These are phyloP conservation scores for Notolepis coatsorum DNA, from an alignment of 2,797 vertebrate genomes.

Conservation along the genomic window DNA sequence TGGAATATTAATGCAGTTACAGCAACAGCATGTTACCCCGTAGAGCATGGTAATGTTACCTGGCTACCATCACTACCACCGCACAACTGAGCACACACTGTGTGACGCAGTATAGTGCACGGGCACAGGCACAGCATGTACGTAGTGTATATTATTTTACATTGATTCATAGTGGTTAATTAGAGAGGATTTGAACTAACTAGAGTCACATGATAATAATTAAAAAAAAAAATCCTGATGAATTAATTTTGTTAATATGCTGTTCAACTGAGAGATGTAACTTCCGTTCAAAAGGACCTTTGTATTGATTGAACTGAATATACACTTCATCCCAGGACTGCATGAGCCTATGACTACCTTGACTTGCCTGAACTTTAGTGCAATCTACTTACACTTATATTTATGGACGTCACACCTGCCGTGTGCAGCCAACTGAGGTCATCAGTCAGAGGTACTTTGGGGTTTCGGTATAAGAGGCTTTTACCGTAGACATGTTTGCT, in stretches of 20 bases:
- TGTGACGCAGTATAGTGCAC: conserved; percentile 55
- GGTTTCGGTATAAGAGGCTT: conserved; percentile 41
- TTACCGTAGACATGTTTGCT: conserved; percentile 39
- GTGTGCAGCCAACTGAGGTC: conserved; percentile 35
- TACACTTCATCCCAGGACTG: conserved; percentile 32
- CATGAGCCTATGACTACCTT: conserved; percentile 50
- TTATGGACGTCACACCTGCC: conserved; percentile 32
- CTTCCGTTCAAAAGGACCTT: conserved; percentile 32
- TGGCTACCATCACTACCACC: conserved; percentile 53
- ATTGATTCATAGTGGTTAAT: conserved; percentile 45
- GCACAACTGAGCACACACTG: conserved; percentile 51
- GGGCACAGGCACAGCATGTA: conserved; percentile 70
- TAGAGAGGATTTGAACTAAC: conserved; percentile 48
- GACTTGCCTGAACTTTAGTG: conserved; percentile 46
- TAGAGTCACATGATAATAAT: conserved; percentile 27
- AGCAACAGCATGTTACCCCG: conserved; percentile 62
- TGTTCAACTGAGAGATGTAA: conserved; percentile 34
- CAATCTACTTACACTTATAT: conserved; percentile 55
- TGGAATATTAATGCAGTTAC: conserved; percentile 29
- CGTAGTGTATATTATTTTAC: conserved; percentile 67
- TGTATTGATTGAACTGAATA: conserved; percentile 7
- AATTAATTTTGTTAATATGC: conserved; percentile 24
- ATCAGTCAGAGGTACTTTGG: conserved; percentile 29
- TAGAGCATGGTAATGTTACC: conserved; percentile 60
- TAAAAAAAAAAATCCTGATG: too few species aligned